Conservation (phyloP, 2,797 vertebrate species). For the Rhinatrema bivittatum region DNA sequence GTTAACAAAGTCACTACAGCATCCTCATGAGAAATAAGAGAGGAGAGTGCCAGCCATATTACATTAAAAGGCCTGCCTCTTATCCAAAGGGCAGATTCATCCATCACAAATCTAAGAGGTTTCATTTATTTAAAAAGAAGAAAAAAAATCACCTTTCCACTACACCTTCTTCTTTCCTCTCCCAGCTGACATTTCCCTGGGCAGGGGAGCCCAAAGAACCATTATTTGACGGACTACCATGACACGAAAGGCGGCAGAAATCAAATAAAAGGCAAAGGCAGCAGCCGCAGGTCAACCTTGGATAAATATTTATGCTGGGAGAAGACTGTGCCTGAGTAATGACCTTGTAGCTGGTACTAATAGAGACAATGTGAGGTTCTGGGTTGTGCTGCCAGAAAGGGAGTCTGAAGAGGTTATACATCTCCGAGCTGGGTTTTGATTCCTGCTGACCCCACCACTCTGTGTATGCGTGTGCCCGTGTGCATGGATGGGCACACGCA, state of each 20-base stretch:
- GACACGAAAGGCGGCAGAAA: constrained; percentile 67
- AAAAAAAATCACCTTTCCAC: no score
- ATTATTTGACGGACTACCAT: constrained; percentile 52
- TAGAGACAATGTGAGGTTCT: constrained; percentile 64
- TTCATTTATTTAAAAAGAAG: no score
- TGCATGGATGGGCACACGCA: no score
- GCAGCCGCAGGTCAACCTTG: constrained; percentile 60
- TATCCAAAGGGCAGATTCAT: no score
- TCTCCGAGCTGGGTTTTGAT: constrained; percentile 29
- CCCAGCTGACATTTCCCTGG: constrained; percentile 36
- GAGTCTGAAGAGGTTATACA: constrained; percentile 42
- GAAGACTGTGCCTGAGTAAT: constrained; percentile 64
- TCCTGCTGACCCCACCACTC: constrained; percentile 25
- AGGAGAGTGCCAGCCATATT: no score
- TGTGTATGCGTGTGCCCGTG: no score
- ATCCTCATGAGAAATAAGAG: no score
- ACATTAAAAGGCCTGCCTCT: no score
- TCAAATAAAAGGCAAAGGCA: constrained; percentile 65
- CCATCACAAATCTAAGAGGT: no score
- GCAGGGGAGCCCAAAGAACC: constrained; percentile 53
- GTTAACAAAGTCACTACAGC: no score
- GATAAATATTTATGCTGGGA: constrained; percentile 71
- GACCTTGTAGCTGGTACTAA: constrained; percentile 68
- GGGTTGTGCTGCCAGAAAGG: constrained; percentile 48
- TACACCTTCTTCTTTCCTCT: no score